A percentile compares a stretch with the other conserved stretches of the same genome.
These are phyloP conservation scores for Torymus tubicola DNA, from an alignment of 2,888 invertebrate genomes.

Conservation along the genomic window DNA sequence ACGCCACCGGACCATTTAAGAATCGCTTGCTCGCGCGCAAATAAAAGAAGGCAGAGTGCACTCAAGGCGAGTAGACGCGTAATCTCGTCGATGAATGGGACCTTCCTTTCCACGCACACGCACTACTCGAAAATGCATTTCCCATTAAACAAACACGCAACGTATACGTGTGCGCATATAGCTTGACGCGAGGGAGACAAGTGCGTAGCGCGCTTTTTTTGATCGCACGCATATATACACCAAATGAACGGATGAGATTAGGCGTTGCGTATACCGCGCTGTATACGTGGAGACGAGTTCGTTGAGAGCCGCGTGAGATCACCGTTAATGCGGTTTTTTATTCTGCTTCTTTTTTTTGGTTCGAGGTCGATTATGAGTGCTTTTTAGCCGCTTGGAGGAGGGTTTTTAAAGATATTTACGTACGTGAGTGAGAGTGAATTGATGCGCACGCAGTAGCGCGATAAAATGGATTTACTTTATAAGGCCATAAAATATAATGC, in stretches of 20 bases:
- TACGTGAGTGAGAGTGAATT: background rate
- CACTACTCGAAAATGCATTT: slow-evolving; percentile 40
- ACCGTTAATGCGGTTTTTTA: no score
- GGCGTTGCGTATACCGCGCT: background rate
- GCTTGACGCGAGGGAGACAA: no score
- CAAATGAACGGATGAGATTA: background rate
- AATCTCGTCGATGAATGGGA: slow-evolving; percentile 27
- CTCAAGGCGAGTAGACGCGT: slow-evolving; percentile 24
- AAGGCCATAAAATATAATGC: no score
- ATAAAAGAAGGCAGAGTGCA: slow-evolving; percentile 39
- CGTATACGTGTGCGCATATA: background rate
- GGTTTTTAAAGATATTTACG: no score
- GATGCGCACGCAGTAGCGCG: background rate
- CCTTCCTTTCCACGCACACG: slow-evolving; percentile 3
- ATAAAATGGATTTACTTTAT: no score
- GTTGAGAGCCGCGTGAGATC: no score
- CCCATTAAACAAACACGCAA: slow-evolving; percentile 48
- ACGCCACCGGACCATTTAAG: slow-evolving; percentile 24
- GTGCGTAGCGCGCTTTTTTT: no score
- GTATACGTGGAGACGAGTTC: no score
- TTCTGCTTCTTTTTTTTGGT: no score
- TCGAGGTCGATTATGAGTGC: background rate
- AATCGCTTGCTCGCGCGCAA: slow-evolving; percentile 8
- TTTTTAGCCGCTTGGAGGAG: background rate
- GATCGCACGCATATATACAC: no score